A percentile compares a stretch with the other conserved stretches of the same genome.
Evolutionary conservation across 2,797 vertebrate genomes (phyloP).

Genomic region (Spea hammondii): DNA sequence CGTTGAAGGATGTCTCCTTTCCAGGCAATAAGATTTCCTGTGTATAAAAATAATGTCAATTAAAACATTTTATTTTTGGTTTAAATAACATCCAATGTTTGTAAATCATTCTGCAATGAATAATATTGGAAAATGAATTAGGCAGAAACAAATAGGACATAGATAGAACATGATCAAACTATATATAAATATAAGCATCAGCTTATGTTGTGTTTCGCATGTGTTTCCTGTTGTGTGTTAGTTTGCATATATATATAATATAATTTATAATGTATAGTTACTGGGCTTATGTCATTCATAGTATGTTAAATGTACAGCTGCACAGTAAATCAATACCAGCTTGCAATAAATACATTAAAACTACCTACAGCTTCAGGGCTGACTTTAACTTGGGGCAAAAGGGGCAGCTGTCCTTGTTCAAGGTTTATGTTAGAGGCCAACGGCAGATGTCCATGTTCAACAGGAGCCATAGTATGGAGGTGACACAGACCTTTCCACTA

Average conservation of each 20-base stretch:
- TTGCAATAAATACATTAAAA: too few species aligned
- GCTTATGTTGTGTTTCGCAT: background rate
- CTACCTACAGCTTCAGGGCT: too few species aligned
- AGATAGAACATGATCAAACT: background rate
- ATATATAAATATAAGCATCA: background rate
- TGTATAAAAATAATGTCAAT: slow-evolving; percentile 36
- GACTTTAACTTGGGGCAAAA: too few species aligned
- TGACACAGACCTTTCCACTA: background rate
- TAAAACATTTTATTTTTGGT: slow-evolving; percentile 33
- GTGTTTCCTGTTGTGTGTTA: background rate
- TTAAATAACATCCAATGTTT: background rate
- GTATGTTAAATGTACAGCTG: too few species aligned
- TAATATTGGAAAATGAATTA: slow-evolving; percentile 11
- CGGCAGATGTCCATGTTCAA: background rate
- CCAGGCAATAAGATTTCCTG: slow-evolving; percentile 54
- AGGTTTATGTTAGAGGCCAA: too few species aligned
- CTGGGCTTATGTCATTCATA: too few species aligned
- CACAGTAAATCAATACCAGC: too few species aligned
- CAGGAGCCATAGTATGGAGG: background rate
- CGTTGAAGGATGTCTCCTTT: slow-evolving; percentile 44
- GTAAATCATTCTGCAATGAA: background rate
- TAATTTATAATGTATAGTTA: too few species aligned
- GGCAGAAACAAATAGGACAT: background rate
- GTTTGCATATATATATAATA: background rate
- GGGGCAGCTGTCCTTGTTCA: too few species aligned